Percentiles rank a stretch among this genome's conserved stretches.
Evolutionary conservation across 1,140 invertebrate species (phyloP).

Genomic region (Pentalonia nigronervosa): DNA sequence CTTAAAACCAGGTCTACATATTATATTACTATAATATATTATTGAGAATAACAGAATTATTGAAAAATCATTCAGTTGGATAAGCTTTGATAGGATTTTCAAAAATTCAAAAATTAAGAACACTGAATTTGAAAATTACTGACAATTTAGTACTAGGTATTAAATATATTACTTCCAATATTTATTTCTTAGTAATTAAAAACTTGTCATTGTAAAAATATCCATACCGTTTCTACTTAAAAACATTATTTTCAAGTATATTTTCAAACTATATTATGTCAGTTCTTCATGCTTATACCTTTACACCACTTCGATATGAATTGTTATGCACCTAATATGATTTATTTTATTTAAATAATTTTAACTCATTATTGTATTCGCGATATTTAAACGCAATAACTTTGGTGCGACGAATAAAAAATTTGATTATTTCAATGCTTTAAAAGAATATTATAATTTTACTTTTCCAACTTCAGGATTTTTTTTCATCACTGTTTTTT

Average conservation of each 20-base stretch:
- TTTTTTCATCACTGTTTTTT: background rate
- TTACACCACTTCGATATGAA: background rate
- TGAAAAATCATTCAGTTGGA: background rate
- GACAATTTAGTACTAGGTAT: background rate
- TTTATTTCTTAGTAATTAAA: background rate
- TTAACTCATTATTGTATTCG: background rate
- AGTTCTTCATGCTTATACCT: background rate
- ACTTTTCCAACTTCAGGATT: background rate
- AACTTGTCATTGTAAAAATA: background rate
- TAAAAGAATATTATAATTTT: conserved; percentile 9
- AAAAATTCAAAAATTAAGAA: background rate
- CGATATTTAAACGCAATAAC: background rate
- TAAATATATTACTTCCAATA: background rate
- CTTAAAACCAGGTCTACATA: too few species aligned
- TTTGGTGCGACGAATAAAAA: background rate
- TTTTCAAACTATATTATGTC: background rate
- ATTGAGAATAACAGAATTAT: background rate
- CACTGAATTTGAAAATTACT: background rate
- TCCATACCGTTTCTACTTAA: background rate
- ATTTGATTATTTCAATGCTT: background rate
- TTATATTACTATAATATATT: too few species aligned
- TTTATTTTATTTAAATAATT: background rate
- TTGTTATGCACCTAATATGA: background rate
- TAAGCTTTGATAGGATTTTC: background rate
- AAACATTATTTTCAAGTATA: background rate